These are phyloP conservation scores for Portevinia maculata DNA, from an alignment of 2,888 invertebrate species.

Conservation along the genomic window DNA sequence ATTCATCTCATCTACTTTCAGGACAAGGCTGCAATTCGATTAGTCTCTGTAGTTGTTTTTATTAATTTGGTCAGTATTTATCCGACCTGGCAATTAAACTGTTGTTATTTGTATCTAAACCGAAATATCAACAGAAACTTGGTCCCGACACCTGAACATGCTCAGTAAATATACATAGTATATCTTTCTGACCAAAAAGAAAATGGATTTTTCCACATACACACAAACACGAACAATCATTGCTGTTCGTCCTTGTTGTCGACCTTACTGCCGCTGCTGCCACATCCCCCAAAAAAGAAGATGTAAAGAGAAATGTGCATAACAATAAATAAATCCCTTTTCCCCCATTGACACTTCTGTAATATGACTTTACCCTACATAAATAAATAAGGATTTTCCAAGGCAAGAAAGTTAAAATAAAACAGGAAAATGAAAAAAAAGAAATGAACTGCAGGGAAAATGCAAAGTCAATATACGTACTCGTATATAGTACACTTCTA, in stretches of 20 bases:
- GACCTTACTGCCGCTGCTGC: neutral
- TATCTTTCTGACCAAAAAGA: slow-evolving; percentile 7
- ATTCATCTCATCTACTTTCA: no score
- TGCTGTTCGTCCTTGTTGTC: slow-evolving; percentile 22
- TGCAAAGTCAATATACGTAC: slow-evolving; percentile 29
- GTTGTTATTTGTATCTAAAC: slow-evolving; percentile 54
- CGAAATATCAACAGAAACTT: slow-evolving; percentile 56
- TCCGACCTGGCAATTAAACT: slow-evolving; percentile 59
- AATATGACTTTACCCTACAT: slow-evolving; percentile 59
- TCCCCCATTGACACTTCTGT: slow-evolving; percentile 68
- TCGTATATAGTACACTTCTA: neutral
- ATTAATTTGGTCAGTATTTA: slow-evolving; percentile 48
- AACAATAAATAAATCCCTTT: slow-evolving; percentile 65
- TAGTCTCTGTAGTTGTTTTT: no score
- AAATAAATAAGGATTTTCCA: slow-evolving; percentile 60
- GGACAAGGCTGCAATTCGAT: no score
- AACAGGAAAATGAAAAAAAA: neutral
- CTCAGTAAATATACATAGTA: slow-evolving; percentile 46
- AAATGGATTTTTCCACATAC: slow-evolving; percentile 29
- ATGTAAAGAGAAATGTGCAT: slow-evolving; percentile 45
- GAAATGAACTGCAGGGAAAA: slow-evolving; percentile 8
- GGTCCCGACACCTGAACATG: slow-evolving; percentile 41
- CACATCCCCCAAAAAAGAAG: neutral
- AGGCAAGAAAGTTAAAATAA: slow-evolving; percentile 12
- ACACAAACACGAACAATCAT: neutral